These are phyloP conservation scores for Cerastoderma edule DNA, from an alignment of 2,888 invertebrate species.

Conservation along the genomic window DNA sequence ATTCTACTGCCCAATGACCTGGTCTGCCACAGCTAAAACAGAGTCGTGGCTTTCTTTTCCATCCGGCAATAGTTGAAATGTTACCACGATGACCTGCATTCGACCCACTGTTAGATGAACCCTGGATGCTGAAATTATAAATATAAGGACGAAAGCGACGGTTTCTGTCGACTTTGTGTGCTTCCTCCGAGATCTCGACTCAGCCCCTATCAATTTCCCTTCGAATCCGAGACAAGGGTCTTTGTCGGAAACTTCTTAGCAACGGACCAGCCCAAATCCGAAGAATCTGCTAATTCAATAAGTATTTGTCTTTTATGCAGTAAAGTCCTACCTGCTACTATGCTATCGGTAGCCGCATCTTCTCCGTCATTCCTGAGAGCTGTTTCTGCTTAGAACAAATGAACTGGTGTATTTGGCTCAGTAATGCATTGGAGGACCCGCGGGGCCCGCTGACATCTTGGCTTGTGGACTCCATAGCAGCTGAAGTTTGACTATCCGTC, in stretches of 20 bases:
- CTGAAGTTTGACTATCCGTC: too few relatives aligned
- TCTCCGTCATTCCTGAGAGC: too few relatives aligned
- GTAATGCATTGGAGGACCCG: too few relatives aligned
- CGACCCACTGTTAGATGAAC: too few relatives aligned
- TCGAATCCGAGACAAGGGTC: conserved; percentile 23
- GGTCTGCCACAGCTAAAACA: conserved; percentile 2
- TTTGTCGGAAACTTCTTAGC: conserved; percentile 22
- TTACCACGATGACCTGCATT: too few relatives aligned
- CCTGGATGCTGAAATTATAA: not conserved
- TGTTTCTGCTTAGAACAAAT: too few relatives aligned
- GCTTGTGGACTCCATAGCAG: too few relatives aligned
- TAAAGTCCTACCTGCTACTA: too few relatives aligned
- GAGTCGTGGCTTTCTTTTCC: not conserved
- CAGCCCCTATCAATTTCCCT: conserved; percentile 17
- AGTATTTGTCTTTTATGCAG: conserved; percentile 29
- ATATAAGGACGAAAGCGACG: not conserved
- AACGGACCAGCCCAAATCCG: conserved; percentile 27
- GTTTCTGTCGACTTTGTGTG: not conserved
- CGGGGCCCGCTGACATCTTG: too few relatives aligned
- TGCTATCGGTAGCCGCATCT: too few relatives aligned
- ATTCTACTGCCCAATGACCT: conserved; percentile 9
- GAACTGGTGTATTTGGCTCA: too few relatives aligned
- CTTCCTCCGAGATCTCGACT: conserved; percentile 10
- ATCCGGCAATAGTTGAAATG: not conserved
- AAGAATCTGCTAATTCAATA: conserved; percentile 23